Evolutionary conservation across 2,797 vertebrate species (phyloP), one percentile per base, ranked within the genome.

Genomic region (Gallinago solitaria): DNA sequence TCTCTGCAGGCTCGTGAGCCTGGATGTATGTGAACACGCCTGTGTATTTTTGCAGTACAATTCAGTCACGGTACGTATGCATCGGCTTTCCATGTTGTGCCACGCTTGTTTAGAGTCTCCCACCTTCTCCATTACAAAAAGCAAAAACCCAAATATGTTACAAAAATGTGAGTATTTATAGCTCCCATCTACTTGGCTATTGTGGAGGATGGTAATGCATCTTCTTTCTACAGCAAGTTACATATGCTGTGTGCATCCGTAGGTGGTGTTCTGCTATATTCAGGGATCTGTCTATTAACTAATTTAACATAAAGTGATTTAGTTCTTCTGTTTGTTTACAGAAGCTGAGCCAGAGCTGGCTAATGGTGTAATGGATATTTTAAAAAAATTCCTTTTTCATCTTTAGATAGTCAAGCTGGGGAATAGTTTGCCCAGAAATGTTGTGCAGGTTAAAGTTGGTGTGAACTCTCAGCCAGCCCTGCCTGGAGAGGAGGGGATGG

Each of bases 281-380:
- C 51, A 5, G 87, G 87, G 83, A 95, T 86, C 84, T 85, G 87
- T 92, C 93, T 95, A 95, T 96, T 96, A 91, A 90, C 76, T 95
- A n/a, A 5, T 39, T 32, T 41, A 59, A 37, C 81, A 74, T 35
- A 35, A 95, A 91, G 35, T 0, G 8, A 37, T 73, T 47, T 69
- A 47, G 41, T 67, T 7, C n/a, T 20, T 74, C 77, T 93, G 87
- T 92, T 93, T 96, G 5, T 95, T 96, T 96, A 95, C 85, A 60
- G 60, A 73, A 94, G 48, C 33, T 28, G 8, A 78, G 67, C 65
- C 76, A 84, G 89, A 88, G 43, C 65, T 73, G 59, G 35, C 45
- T 89, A 80, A 67, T 54, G 60, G 48, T 82, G n/a, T 75, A 53
- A 64, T 11, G 39, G 65, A 13, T 59, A 24, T 9, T 47, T 15